Base-by-base conservation (phyloP, 1,140 invertebrate species). In the Megalonaias nervosa region DNA sequence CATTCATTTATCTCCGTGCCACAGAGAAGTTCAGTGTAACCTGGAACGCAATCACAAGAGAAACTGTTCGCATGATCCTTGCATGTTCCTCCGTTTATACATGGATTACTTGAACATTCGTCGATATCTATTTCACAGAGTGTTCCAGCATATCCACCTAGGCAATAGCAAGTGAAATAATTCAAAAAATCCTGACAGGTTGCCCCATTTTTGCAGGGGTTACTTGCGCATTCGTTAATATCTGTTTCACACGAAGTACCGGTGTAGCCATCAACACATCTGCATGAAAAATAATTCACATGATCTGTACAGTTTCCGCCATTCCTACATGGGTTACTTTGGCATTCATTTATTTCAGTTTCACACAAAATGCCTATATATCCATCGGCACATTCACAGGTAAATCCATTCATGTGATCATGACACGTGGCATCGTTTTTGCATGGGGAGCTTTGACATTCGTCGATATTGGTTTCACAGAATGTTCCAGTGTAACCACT, bases 311-410 rank as follows among this genome's bases (percentile, higher is more conserved):
- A 98, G 1, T 95, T 97, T 3, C 95, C 96, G 0, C 95, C 95
- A 84, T 65, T 48, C 11, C 11, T 66, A 19, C 72, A 74, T 5
- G 55, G 62, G 23, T 66, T 26, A 58, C 23, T 56, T 57, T 58
- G 14, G 19, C 62, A 85, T 73, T 85, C 97, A 91, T 98, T 98
- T 67, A 97, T 95, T 84, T 97, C 97, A 1, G 93, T 93, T 89
- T 98, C 97, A 85, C 97, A 98, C 84, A 96, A 95, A 17, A 94
- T 92, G 12, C 97, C 97, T 94, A 96, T 97, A 85, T 94, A 97
- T 0, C 97, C 97, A 60, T 23, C 16, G 14, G 19, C 23, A 70
- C 57, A 75, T 6, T 59, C 26, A 26, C 60, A 73, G 11, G 17
- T 38, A 55, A 64, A 71, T 48, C 38, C 55, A 17, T 58, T 60